Percentiles rank a stretch among this genome's conserved stretches.
Conservation (phyloP, 1,140 invertebrate species). For the Panagrolaimus sp. region DNA sequence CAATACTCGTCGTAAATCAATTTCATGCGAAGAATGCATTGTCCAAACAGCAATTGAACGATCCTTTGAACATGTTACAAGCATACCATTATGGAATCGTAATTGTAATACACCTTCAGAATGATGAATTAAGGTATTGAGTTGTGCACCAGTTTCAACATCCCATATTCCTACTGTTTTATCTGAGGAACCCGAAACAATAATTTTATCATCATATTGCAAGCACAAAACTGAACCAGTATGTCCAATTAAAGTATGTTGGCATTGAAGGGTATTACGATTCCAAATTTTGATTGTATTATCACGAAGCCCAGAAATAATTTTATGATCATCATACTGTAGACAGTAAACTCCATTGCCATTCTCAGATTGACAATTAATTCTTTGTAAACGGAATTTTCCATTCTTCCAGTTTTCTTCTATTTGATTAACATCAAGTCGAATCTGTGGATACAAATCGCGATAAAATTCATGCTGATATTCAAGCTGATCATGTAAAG, state of each 20-base stretch:
- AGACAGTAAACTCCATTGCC: slow-evolving; percentile 82
- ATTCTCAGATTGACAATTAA: slow-evolving; percentile 92
- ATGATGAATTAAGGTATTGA: slow-evolving; percentile 98
- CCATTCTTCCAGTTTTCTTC: slow-evolving; percentile 97
- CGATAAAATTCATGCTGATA: slow-evolving; percentile 81
- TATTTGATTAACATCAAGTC: slow-evolving; percentile 78
- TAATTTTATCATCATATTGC: slow-evolving; percentile 97
- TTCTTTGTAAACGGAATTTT: slow-evolving; percentile 86
- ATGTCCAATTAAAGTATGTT: slow-evolving; percentile 86
- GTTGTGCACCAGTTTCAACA: slow-evolving; percentile 64
- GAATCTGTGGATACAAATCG: slow-evolving; percentile 91
- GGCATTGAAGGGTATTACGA: slow-evolving; percentile 78
- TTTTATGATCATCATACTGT: slow-evolving; percentile 97
- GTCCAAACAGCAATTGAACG: slow-evolving; percentile 99
- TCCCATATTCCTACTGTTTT: slow-evolving; percentile 77
- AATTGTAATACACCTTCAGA: slow-evolving; percentile 98
- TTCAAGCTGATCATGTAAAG: slow-evolving; percentile 25
- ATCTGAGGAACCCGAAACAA: slow-evolving; percentile 95
- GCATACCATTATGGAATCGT: slow-evolving; percentile 95
- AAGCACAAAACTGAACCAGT: slow-evolving; percentile 95
- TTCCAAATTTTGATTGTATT: slow-evolving; percentile 98
- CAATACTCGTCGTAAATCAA: slow-evolving; percentile 83
- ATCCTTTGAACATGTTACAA: slow-evolving; percentile 94
- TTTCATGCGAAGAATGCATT: slow-evolving; percentile 93
- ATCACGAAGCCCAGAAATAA: slow-evolving; percentile 95